These are phyloP conservation scores for human DNA, from an alignment of 2,113 vertebrate genomes.

Conservation along the genomic window GRCh38 chr7:123390001-123390500, in stretches of 20 bases:
- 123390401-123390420: too few relatives aligned
- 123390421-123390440: too few relatives aligned
- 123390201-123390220: neutral
- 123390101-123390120: slow-evolving; percentile 9
- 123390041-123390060: neutral
- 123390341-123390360: neutral
- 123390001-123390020: neutral
- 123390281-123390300: slow-evolving; percentile 56
- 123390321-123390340: slow-evolving; percentile 36
- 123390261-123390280: slow-evolving; percentile 65
- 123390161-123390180: slow-evolving; percentile 1
- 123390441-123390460: too few relatives aligned
- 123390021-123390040: neutral
- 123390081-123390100: neutral
- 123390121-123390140: neutral
- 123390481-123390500: too few relatives aligned
- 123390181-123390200: neutral
- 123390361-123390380: neutral
- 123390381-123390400: too few relatives aligned
- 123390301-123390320: slow-evolving; percentile 17
- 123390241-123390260: slow-evolving; percentile 77
- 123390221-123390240: slow-evolving; percentile 14
- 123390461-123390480: too few relatives aligned
- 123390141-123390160: slow-evolving; percentile 22
- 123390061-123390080: neutral